phyloP scores from a whole-genome alignment of 2,113 vertebrate species.

The Corydoras sp. region DNA sequence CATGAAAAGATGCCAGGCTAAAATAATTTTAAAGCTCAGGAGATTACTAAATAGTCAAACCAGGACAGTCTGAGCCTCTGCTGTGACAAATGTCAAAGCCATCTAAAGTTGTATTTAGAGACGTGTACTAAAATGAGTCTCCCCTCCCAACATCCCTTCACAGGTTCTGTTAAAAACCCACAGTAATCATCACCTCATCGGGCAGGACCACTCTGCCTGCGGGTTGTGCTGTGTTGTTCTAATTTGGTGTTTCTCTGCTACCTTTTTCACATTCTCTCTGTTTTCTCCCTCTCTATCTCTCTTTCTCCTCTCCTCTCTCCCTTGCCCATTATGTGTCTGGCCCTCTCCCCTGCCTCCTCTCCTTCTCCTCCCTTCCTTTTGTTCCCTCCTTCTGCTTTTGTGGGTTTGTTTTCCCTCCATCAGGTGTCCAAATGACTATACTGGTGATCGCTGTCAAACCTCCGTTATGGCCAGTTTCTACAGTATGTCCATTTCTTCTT shows the following conservation, averaged over 20 bases:
- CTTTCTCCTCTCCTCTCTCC: constrained; percentile 30
- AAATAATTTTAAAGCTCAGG: too few relatives aligned
- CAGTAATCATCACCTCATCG: constrained; percentile 57
- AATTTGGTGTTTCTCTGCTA: constrained; percentile 65
- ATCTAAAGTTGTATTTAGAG: constrained; percentile 77
- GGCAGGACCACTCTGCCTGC: constrained; percentile 42
- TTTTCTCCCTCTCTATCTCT: too few relatives aligned
- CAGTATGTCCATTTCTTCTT: constrained; percentile 94
- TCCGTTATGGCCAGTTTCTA: constrained; percentile 99
- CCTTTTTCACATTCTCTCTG: constrained; percentile 61
- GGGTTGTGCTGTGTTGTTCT: constrained; percentile 63
- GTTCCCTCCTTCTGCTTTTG: constrained; percentile 45
- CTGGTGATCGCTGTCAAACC: constrained; percentile 98
- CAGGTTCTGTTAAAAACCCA: constrained; percentile 38
- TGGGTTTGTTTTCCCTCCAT: constrained; percentile 74
- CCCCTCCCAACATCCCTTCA: constrained; percentile 5
- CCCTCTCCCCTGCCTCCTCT: constrained; percentile 39
- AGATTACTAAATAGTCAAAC: background rate
- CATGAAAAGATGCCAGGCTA: background rate
- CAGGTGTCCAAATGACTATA: constrained; percentile 99
- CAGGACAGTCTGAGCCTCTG: constrained; percentile 66
- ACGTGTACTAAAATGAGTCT: constrained; percentile 37
- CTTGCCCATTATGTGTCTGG: constrained; percentile 39
- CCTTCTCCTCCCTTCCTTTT: constrained; percentile 45
- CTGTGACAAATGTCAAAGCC: constrained; percentile 80